A percentile compares a stretch with the other conserved stretches of the same genome.
These are phyloP conservation scores for Pelusios castaneus DNA, from an alignment of 2,113 vertebrate species.

Conservation along the genomic window DNA sequence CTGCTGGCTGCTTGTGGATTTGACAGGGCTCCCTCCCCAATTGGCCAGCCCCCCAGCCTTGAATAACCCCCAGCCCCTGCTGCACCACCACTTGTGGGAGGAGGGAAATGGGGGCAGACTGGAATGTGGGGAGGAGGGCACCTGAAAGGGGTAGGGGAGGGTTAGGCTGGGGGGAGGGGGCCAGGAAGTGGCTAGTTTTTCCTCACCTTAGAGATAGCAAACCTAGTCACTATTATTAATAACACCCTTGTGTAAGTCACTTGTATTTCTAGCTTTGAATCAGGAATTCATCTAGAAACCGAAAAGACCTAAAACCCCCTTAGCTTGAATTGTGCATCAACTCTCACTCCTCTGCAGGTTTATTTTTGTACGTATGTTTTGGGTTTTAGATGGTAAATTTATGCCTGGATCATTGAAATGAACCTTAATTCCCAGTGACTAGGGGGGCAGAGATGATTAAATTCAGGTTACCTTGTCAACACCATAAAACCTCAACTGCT, in stretches of 20 bases:
- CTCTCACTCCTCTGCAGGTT: neutral
- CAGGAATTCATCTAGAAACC: neutral
- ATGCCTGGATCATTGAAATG: neutral
- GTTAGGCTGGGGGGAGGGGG: neutral
- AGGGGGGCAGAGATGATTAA: neutral
- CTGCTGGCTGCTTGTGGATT: neutral
- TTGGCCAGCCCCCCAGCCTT: neutral
- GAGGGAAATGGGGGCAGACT: neutral
- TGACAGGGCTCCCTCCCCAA: neutral
- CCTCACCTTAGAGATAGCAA: neutral
- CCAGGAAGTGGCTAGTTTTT: neutral
- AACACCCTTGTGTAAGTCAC: neutral
- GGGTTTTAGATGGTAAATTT: neutral
- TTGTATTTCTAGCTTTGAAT: constrained; percentile 18
- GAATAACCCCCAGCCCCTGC: neutral
- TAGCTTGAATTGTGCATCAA: neutral
- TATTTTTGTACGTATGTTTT: neutral
- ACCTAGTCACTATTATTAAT: neutral
- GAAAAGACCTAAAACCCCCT: neutral
- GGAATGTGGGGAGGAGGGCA: neutral
- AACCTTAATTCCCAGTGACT: neutral
- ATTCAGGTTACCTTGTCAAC: neutral
- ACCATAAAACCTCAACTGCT: neutral
- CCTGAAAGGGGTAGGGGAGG: neutral
- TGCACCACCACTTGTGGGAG: neutral